Evolutionary conservation across 2,797 vertebrate genomes (phyloP), one percentile per base, ranked within the genome.

Genomic region (Gorsachius magnificus): DNA sequence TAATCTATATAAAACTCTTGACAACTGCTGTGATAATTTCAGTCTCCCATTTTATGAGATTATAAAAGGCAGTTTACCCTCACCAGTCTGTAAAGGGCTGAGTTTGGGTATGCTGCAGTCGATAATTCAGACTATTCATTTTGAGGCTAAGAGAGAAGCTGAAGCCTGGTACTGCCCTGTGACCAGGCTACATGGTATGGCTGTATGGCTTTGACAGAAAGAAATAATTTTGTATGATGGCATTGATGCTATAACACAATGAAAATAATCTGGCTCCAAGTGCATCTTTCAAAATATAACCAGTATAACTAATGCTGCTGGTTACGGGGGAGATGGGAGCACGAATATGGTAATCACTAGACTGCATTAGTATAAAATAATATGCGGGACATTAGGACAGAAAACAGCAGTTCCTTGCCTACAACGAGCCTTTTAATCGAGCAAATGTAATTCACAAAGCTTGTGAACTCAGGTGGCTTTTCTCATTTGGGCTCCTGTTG

Each of bases 31-130:
- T 54, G 83, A 95, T 96, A 90, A 95, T 95, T 96, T 96, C 89
- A 95, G 74, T 25, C 89, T 93, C 65, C 35, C 46, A 9, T 41
- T 96, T 97, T 94, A 87, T 69, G 81, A 80, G 83, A 86, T 94
- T 71, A 57, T 91, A 95, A 96, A 92, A 96, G 69, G 54, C 63
- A 86, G 65, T 96, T 97, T 87, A 85, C 93, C 80, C 92, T 79
- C 45, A 12, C 41, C 61, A 69, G 61, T 3, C 74, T 48, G 94
- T 65, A 26, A 94, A 89, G 58, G 54, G 85, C 64, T 71, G 94
- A 81, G 89, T 53, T 95, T 79, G 74, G 65, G 35, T 83, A 24
- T 21, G 60, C 75, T 63, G 83, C 75, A 78, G 46, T 38, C 7
- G 3, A 51, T 94, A 93, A 92, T 41, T 97, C 86, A 97, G 53